Conservation (phyloP, 2,113 vertebrate species). For the Orcinus orca region DNA sequence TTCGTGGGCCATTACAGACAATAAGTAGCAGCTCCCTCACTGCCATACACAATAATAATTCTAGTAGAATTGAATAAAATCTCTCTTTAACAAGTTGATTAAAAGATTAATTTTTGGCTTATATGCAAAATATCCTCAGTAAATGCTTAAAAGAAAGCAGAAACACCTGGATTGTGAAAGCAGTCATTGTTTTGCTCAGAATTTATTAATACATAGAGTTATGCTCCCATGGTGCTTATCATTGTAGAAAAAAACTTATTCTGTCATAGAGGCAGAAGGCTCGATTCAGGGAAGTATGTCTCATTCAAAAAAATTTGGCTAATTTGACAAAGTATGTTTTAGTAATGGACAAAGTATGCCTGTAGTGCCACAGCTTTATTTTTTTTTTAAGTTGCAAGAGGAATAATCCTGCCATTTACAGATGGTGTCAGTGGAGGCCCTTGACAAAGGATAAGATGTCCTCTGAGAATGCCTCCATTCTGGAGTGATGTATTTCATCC, state of each 20-base stretch:
- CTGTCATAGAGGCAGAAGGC: not conserved
- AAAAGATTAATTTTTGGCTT: not conserved
- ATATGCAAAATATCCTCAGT: not conserved
- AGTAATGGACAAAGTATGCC: not conserved
- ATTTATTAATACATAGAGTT: not conserved
- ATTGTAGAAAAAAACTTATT: not conserved
- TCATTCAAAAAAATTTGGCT: not conserved
- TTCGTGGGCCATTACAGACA: not conserved
- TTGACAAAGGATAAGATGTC: fast-evolving
- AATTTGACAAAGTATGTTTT: slow-evolving; percentile 10
- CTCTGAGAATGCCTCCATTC: fast-evolving
- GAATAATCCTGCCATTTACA: not conserved
- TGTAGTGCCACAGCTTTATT: not conserved
- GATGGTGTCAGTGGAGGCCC: not conserved
- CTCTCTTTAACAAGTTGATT: slow-evolving; percentile 12
- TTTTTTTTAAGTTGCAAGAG: not conserved
- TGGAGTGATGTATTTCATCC: not conserved
- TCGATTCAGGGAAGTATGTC: not conserved
- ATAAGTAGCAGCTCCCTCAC: not conserved
- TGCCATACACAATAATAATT: not conserved
- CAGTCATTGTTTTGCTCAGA: slow-evolving; percentile 30
- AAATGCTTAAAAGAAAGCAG: not conserved
- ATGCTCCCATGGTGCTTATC: not conserved
- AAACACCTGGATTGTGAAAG: not conserved
- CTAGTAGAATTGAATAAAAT: not conserved